Evolutionary conservation across 2,797 vertebrate genomes (phyloP).

Genomic region (Tokudaia muenninki): DNA sequence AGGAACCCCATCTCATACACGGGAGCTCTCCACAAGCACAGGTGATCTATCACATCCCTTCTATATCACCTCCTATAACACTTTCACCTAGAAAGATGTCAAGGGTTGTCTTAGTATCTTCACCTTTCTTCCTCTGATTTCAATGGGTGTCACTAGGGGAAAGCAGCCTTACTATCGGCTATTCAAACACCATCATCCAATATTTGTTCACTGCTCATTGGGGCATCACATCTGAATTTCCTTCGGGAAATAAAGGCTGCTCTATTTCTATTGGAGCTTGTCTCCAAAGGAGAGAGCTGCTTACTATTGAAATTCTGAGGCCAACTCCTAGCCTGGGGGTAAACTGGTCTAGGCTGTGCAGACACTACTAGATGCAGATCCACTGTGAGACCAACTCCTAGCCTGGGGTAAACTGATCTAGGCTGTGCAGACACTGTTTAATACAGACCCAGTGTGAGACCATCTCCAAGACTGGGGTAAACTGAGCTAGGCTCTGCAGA

Average conservation of each 20-base stretch:
- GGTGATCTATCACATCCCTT: not conserved
- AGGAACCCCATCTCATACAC: not conserved
- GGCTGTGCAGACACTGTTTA: not conserved
- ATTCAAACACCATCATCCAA: not conserved
- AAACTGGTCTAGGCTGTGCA: not conserved
- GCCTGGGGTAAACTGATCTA: no score
- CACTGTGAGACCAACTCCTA: no score
- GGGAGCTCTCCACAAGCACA: not conserved
- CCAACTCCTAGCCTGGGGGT: not conserved
- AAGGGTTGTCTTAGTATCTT: not conserved
- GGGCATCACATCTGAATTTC: not conserved
- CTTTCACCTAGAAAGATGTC: not conserved
- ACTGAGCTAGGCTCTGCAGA: not conserved
- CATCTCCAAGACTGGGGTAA: not conserved
- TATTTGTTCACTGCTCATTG: slow-evolving; percentile 6
- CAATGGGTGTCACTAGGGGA: not conserved
- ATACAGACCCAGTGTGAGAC: not conserved
- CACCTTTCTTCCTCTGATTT: not conserved
- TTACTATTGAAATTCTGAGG: not conserved
- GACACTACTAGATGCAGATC: not conserved
- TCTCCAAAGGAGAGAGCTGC: not conserved
- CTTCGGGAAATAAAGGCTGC: slow-evolving; percentile 20
- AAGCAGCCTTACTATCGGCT: slow-evolving; percentile 21
- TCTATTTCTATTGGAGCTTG: not conserved
- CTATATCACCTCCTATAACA: not conserved